A percentile compares a stretch with the other conserved stretches of the same genome.
Conservation (phyloP, 2,113 vertebrate species). For the Heteronetta atricapilla region DNA sequence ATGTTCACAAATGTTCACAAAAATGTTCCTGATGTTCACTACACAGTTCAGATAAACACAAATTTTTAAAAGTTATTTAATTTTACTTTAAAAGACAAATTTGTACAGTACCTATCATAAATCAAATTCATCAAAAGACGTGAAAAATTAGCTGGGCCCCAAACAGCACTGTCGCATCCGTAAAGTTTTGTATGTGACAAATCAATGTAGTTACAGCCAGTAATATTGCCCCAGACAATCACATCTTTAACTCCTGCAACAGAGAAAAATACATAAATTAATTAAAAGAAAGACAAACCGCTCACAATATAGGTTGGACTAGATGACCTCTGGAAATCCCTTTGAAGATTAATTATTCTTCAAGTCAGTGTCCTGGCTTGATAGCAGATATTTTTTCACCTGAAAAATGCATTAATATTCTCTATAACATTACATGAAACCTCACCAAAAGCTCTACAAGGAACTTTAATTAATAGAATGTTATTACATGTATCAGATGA, state of each 20-base stretch:
- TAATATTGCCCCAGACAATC: slow-evolving; percentile 93
- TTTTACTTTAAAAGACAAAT: slow-evolving; percentile 4
- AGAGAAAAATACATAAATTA: slow-evolving; percentile 18
- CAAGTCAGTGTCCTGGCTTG: background rate
- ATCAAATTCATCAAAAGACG: slow-evolving; percentile 76
- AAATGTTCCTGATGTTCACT: background rate
- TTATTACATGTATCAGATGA: background rate
- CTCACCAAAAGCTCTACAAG: background rate
- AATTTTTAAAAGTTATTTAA: background rate
- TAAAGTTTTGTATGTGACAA: slow-evolving; percentile 85
- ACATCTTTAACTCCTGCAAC: slow-evolving; percentile 84
- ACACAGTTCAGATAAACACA: background rate
- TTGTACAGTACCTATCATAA: slow-evolving; percentile 81
- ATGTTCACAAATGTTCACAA: too few species aligned
- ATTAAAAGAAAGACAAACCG: background rate
- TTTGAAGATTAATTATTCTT: background rate
- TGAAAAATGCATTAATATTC: background rate
- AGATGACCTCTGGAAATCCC: background rate
- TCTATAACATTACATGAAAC: background rate
- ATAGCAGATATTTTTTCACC: background rate
- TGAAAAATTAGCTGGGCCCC: slow-evolving; percentile 82
- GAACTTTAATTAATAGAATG: background rate
- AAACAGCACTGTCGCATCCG: slow-evolving; percentile 79
- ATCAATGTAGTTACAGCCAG: slow-evolving; percentile 84
- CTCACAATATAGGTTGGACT: background rate